Evolutionary conservation across 1,140 invertebrate species (phyloP), one percentile per base, ranked within the genome.

Genomic region (Leptonema lineaticorne): DNA sequence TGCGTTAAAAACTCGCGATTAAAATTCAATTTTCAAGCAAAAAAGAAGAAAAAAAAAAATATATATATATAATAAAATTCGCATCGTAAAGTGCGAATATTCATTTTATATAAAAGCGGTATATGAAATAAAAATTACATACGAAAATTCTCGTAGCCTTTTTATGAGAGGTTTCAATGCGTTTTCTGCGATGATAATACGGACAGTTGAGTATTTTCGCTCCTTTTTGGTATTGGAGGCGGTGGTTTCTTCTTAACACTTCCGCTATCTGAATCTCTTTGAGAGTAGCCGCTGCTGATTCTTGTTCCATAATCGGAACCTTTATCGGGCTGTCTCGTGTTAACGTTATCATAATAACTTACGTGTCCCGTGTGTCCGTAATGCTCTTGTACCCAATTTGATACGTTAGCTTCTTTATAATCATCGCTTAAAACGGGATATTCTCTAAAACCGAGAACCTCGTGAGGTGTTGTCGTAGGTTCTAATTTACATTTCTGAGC

Each of bases 401-500:
- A 92, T 0, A 94, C 92, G 28, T 90, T 92, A 8, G 90, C 90
- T 75, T 93, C 91, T 9, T 91, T 86, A 74, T 92, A 92, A 67
- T 90, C 87, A 0, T 88, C 85, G 0, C 87, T 79, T 3, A 86
- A 78, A 37, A 72, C 50, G 0, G 89, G 88, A 11, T 88, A 91
- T 75, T 92, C 91, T 24, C 94, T 80, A 74, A 96, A 96, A 0
- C 94, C 94, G 0, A 96, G 84, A 0, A 96, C 93, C 75, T 95
- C 92, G 75, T 95, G 92, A 0, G 94, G 93, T 18, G 92, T 94
- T 0, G 92, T 92, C 9, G 90, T 87, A 16, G 88, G 86, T 76
- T 95, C 92, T 0, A 89, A 76, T 78, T 93, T 93, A 75, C 94
- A 95, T 74, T 95, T 95, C 72, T 96, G 92, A 0, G 93, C 92